Conservation (phyloP, 2,888 invertebrate genomes). For the Pherbina coryleti region DNA sequence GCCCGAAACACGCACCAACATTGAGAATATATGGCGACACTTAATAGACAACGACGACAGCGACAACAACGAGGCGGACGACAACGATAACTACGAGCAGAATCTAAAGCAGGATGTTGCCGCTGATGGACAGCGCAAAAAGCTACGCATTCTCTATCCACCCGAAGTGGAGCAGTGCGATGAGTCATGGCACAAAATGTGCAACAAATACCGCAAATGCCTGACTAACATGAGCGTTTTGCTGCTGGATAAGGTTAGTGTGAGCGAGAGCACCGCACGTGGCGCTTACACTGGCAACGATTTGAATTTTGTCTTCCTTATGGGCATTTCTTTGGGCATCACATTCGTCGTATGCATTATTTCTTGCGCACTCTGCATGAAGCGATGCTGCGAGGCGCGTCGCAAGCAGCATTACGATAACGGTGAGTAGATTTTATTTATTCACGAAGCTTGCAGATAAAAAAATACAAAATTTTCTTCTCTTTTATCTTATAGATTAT, state of each 20-base stretch:
- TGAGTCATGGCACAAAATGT: conserved; percentile 53
- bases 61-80: conserved; percentile 29
- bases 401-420: conserved; percentile 30
- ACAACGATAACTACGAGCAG: conserved; percentile 37
- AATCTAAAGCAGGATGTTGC: not conserved
- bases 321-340: conserved; percentile 61
- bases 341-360: conserved; percentile 58
- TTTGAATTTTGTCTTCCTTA: conserved; percentile 60
- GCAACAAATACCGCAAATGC: conserved; percentile 59
- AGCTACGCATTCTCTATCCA: conserved; percentile 37
- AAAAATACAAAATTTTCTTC: not conserved
- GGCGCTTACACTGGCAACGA: conserved; percentile 53
- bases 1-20: conserved; percentile 37
- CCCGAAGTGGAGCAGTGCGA: conserved; percentile 47
- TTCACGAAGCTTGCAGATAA: no score
- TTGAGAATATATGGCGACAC: conserved; percentile 48
- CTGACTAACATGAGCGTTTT: conserved; percentile 55
- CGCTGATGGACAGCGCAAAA: not conserved
- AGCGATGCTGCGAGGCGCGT: conserved; percentile 54
- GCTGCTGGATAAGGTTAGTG: conserved; percentile 27
- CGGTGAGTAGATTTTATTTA: not conserved
- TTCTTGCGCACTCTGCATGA: conserved; percentile 58
- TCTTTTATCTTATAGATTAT: conserved; percentile 8
- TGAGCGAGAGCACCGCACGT: conserved; percentile 40
- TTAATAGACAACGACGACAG: conserved; percentile 45